These are phyloP conservation scores for Lates japonicus DNA, from an alignment of 2,797 vertebrate genomes.

Conservation along the genomic window DNA sequence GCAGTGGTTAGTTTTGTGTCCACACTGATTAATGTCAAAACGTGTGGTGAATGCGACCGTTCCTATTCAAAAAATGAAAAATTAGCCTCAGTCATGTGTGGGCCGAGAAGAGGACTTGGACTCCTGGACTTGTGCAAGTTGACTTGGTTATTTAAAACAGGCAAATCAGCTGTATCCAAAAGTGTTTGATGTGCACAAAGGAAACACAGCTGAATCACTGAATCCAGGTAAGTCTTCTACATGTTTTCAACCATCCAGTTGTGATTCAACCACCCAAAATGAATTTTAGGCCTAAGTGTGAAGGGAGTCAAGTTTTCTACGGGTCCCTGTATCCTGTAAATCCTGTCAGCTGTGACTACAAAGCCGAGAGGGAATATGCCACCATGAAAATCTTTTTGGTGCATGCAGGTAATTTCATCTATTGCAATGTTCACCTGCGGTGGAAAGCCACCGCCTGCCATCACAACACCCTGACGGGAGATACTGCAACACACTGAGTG, in stretches of 20 bases:
- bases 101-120: too few relatives aligned
- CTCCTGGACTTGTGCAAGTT: background rate
- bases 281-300: background rate
- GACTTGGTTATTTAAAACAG: too few relatives aligned
- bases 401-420: slow-evolving; percentile 41
- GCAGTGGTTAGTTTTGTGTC: background rate
- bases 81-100: too few relatives aligned
- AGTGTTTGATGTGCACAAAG: background rate
- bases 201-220: background rate
- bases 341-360: slow-evolving; percentile 34
- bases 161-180: background rate
- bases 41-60: too few relatives aligned
- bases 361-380: background rate
- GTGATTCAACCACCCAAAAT: background rate
- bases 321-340: slow-evolving; percentile 36
- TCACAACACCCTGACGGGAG: background rate
- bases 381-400: slow-evolving; percentile 28
- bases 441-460: slow-evolving; percentile 13
- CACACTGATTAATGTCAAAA: background rate
- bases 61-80: too few relatives aligned
- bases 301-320: background rate
- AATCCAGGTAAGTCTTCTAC: background rate
- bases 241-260: slow-evolving; percentile 14
- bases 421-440: slow-evolving; percentile 20
- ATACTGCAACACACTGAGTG: background rate